Conservation (phyloP, 2,888 invertebrate genomes). For the Parnassius glacialis region DNA sequence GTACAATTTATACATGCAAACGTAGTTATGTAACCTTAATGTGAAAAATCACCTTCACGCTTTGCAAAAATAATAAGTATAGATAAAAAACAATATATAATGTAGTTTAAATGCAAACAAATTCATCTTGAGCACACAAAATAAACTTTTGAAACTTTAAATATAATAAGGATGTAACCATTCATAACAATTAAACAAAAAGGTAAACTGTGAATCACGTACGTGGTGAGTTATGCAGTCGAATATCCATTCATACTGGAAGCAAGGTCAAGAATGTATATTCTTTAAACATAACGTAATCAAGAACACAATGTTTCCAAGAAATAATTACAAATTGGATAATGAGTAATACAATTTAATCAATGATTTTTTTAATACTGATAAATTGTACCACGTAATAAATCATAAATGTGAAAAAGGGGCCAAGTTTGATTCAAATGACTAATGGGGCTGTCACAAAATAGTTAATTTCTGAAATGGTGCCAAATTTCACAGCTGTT, state of each 20-base stretch:
- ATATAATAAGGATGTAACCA: slow-evolving; percentile 4
- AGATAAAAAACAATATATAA: slow-evolving; percentile 5
- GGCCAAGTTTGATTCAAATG: too few species aligned
- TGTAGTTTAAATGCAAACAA: neutral
- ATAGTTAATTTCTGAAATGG: too few species aligned
- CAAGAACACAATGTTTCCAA: neutral
- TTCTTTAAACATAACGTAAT: slow-evolving; percentile 1
- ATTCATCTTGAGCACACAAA: neutral
- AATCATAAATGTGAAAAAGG: too few species aligned
- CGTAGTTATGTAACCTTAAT: slow-evolving; percentile 16
- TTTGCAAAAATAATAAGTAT: slow-evolving; percentile 18
- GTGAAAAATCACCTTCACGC: slow-evolving; percentile 23
- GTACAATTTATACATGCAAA: slow-evolving; percentile 6
- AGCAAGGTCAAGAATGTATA: slow-evolving; percentile 6
- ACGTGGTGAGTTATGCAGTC: neutral
- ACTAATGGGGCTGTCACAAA: too few species aligned
- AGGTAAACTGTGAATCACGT: slow-evolving; percentile 14
- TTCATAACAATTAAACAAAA: slow-evolving; percentile 11
- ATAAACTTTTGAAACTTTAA: neutral
- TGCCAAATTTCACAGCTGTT: too few species aligned
- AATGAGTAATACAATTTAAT: slow-evolving; percentile 4
- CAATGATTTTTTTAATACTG: neutral
- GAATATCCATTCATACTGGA: slow-evolving; percentile 4
- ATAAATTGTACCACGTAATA: too few species aligned
- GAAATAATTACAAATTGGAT: neutral